Evolutionary conservation across 1,140 invertebrate genomes (phyloP).

Genomic region (Atta colombica): DNA sequence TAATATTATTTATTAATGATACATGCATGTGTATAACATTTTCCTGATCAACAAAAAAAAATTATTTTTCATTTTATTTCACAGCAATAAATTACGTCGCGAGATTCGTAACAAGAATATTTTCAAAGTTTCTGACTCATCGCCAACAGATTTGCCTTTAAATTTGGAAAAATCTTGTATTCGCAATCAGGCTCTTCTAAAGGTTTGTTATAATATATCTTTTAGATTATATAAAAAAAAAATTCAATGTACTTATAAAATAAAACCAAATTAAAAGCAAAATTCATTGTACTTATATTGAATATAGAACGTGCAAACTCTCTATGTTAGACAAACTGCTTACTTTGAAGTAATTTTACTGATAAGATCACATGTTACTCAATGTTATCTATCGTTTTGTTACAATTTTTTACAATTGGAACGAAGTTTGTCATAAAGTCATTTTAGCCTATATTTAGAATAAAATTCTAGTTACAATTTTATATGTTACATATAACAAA

Average conservation of each 20-base stretch:
- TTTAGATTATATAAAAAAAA: constrained; percentile 1
- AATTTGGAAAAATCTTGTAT: constrained; percentile 71
- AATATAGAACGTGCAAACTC: background rate
- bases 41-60: background rate
- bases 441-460: background rate
- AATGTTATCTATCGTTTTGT: background rate
- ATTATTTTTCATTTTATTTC: constrained; percentile 53
- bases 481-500: background rate
- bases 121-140: constrained; percentile 37
- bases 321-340: background rate
- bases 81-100: constrained; percentile 69
- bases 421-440: constrained; percentile 10
- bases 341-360: constrained; percentile 26
- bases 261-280: background rate
- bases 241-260: background rate
- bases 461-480: background rate
- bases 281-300: background rate
- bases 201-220: constrained; percentile 72
- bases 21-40: background rate
- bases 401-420: background rate
- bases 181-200: constrained; percentile 81
- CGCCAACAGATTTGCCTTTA: constrained; percentile 67
- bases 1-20: background rate
- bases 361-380: constrained; percentile 20
- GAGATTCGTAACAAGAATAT: constrained; percentile 63